Evolutionary conservation across 1,140 invertebrate species (phyloP), one percentile per base, ranked within the genome.

Genomic region (Nasonia giraulti): DNA sequence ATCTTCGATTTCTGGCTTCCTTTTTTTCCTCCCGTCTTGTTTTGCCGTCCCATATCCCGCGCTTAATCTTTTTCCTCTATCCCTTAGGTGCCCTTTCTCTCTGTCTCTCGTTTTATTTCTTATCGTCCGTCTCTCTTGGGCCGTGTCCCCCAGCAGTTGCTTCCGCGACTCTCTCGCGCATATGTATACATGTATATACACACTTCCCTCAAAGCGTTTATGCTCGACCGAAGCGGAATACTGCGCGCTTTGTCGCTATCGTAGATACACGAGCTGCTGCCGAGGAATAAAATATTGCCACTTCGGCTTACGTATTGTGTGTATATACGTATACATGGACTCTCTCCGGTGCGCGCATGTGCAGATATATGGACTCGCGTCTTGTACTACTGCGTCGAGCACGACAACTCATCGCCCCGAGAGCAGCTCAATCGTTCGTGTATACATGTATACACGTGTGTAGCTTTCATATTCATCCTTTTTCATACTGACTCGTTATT

Each of bases 61-160:
- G 50, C 47, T 66, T 78, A 78, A 78, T 76, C 74, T 76, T 76
- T 76, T 76, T 31, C 74, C 74, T 78, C 40, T 73, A n/a, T 78
- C 50, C 76, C 55, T 62, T 66, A 69, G 55, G 47, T 37, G 50
- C 31, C 40, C 31, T 80, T 12, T 33, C 44, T 50, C 50, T 27
- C 44, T 62, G 10, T 66, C 77, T 62, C 66, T 44, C 66, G 33
- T 68, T 37, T 62, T 79, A 78, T 78, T 78, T 62, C 76, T 78
- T 78, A 62, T 62, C 76, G 76, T 62, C 50, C 73, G 20, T n/a
- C 69, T 23, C 33, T 17, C 14, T 37, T 37, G 37, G 0, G 1
- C 69, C 23, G 8, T 5, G 2, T 12, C 4, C 4, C 11, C 23
- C 11, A 2, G 14, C 23, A 71, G 27, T 23, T 27, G 23, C 23